phyloP scores from a whole-genome alignment of 2,113 vertebrate genomes.

The Oncorhynchus kisutch region DNA sequence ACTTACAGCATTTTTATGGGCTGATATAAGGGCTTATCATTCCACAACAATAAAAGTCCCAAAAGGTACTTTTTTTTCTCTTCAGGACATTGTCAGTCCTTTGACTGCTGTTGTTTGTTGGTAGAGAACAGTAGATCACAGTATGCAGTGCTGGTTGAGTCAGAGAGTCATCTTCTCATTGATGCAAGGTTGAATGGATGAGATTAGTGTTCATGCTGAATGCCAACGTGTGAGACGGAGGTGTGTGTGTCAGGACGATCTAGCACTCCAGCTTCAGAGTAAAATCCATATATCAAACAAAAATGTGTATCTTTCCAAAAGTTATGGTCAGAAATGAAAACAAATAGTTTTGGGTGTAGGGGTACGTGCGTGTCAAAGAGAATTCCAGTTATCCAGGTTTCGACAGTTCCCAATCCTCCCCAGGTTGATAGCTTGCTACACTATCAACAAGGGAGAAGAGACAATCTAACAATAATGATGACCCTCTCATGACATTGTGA shows the following conservation, averaged over 20 bases:
- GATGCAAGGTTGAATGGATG: neutral
- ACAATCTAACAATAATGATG: neutral
- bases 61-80: constrained; percentile 12
- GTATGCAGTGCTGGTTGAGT: too few relatives aligned
- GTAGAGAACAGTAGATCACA: too few relatives aligned
- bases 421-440: neutral
- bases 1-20: constrained; percentile 29
- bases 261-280: too few relatives aligned
- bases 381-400: too few relatives aligned
- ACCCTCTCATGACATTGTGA: neutral
- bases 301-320: too few relatives aligned
- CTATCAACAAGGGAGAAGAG: neutral
- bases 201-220: neutral
- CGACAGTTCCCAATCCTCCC: neutral
- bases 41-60: constrained; percentile 36
- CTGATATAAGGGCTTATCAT: constrained; percentile 42
- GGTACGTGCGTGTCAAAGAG: too few relatives aligned
- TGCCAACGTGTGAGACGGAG: neutral
- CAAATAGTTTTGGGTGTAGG: too few relatives aligned
- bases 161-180: too few relatives aligned
- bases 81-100: neutral
- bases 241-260: neutral
- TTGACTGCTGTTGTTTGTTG: neutral
- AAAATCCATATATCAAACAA: too few relatives aligned
- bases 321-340: too few relatives aligned